phyloP scores from a whole-genome alignment of 2,888 invertebrate genomes.

The Pseudococcus longispinus region DNA sequence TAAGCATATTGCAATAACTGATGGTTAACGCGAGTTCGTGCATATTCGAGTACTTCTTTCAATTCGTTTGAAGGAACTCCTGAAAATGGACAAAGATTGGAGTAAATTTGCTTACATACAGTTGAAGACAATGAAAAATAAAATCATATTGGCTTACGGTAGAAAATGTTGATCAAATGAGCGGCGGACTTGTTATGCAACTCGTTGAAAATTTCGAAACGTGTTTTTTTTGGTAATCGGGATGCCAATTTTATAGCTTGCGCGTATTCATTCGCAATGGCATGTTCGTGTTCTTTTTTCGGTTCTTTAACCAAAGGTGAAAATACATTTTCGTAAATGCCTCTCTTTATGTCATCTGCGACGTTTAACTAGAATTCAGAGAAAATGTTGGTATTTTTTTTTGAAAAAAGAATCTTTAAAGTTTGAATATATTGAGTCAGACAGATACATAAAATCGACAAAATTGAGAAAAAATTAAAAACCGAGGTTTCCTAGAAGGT shows the following conservation, averaged over 20 bases:
- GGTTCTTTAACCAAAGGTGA: no score
- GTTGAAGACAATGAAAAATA: neutral
- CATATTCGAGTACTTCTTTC: neutral
- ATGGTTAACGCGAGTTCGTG: conserved; percentile 71
- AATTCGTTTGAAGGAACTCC: neutral
- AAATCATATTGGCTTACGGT: neutral
- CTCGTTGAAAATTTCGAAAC: neutral
- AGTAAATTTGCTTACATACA: neutral
- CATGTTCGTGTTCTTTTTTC: no score
- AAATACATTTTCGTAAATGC: no score
- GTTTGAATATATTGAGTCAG: no score
- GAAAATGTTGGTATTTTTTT: no score
- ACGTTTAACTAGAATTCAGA: no score
- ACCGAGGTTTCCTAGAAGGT: no score
- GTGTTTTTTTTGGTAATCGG: neutral
- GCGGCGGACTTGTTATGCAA: neutral
- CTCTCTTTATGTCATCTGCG: no score
- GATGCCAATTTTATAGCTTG: neutral
- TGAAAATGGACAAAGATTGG: neutral
- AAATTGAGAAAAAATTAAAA: no score
- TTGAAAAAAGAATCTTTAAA: no score
- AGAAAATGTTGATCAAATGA: neutral
- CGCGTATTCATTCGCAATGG: no score
- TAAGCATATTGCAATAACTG: conserved; percentile 81
- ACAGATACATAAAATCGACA: no score